Evolutionary conservation across 1,140 invertebrate species (phyloP), one percentile per base, ranked within the genome.

Genomic region (Diachasma alloeum): DNA sequence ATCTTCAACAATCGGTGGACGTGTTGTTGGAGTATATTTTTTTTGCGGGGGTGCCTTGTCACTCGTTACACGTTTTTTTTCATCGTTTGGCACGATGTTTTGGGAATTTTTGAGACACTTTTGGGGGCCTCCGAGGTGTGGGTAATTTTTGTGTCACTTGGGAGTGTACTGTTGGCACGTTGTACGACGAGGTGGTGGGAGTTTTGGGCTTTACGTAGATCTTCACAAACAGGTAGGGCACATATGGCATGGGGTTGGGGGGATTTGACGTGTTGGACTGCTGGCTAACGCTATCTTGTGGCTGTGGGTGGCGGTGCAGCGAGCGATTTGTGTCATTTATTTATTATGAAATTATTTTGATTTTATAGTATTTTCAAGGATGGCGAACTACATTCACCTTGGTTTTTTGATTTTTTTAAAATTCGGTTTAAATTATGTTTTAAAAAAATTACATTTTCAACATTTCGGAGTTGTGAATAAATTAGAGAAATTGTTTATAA

Each of bases 1-100:
- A 82, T 80, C 73, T 79, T 82, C 9, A 8, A 46, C 19, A 53
- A 53, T 53, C 48, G 15, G 15, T 42, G 9, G 15, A 53, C 2
- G 31, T 53, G 15, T 53, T 53, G 15, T 53, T n/a, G 13, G n/a
- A 17, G 10, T 53, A 53, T 53, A 31, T 31, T 31, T 31, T 31
- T 53, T 48, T 48, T n/a, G 44, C n/a, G 9, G 48, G 48, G 15
- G 11, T 48, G 10, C 3, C 15, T 53, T 19, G 48, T 53, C 48
- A 53, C 48, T 53, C 15, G 48, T 19, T 53, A n/a, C 15, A 15
- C 48, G 15, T 4, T 53, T 1, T 17, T 46, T 46, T 53, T 53
- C 39, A 42, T 42, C 9, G 39, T 53, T 53, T 53, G 15, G 9
- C 4, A 53, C 9, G 48, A 15, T 6, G 6, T 53, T 19, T 53